These are phyloP conservation scores for Hipposideros armiger DNA, from an alignment of 2,113 vertebrate genomes.

Conservation along the genomic window DNA sequence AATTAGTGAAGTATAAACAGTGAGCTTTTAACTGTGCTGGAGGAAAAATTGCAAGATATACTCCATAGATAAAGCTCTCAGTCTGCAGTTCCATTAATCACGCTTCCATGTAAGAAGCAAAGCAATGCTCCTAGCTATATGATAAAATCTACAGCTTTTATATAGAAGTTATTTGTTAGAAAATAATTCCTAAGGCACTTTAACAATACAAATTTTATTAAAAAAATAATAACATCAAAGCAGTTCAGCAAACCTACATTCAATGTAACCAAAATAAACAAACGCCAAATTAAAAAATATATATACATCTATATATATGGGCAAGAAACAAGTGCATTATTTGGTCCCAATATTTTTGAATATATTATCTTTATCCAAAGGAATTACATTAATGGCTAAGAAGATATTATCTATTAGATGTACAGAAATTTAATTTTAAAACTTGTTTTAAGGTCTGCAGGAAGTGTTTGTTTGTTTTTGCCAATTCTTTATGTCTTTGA, in stretches of 20 bases:
- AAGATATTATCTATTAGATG: constrained; percentile 66
- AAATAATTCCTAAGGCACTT: constrained; percentile 72
- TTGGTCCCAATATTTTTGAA: constrained; percentile 81
- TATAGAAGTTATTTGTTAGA: constrained; percentile 59
- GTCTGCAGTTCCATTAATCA: not conserved
- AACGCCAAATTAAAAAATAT: constrained; percentile 77
- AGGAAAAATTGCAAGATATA: constrained; percentile 22
- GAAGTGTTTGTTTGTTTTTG: not conserved
- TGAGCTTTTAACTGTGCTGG: constrained; percentile 42
- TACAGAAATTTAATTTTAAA: constrained; percentile 67
- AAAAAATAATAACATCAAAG: constrained; percentile 84
- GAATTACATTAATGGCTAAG: constrained; percentile 78
- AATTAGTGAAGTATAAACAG: constrained; percentile 45
- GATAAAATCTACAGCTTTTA: constrained; percentile 48
- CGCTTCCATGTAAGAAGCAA: constrained; percentile 38
- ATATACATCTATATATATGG: constrained; percentile 70
- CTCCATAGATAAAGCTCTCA: not conserved
- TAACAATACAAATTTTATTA: constrained; percentile 81
- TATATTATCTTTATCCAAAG: constrained; percentile 84
- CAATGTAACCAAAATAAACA: constrained; percentile 84
- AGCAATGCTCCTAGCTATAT: constrained; percentile 34
- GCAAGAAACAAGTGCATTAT: constrained; percentile 82
- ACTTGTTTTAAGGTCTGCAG: constrained; percentile 67
- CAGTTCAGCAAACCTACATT: constrained; percentile 78
- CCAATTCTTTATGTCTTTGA: constrained; percentile 63